Base-by-base conservation (phyloP, 2,888 invertebrate species). In the Craniophora ligustri region DNA sequence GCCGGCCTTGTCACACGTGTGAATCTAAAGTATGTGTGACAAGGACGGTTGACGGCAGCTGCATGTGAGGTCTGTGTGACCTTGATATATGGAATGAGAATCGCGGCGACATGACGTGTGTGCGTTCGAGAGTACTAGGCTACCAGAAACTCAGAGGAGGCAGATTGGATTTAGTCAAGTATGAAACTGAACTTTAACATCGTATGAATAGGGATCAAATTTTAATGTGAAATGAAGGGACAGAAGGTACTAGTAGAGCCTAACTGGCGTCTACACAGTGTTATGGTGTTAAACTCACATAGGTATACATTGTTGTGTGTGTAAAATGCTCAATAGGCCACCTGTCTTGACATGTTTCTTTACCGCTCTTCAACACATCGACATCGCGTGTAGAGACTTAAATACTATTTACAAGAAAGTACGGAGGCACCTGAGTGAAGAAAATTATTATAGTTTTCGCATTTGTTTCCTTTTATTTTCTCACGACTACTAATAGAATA, bases 11-110 rank as follows among this genome's bases (percentile, higher is more conserved):
- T 87, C 80, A 53, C 53, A 64, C 77, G 49, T 65, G 57, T 64
- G 35, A 65, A 58, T 57, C 64, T 57, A 53, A 26, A 36, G 45
- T 47, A 56, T 38, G 81, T 70, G 80, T 51, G 82, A 53, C 47
- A 86, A 76, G 76, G 88, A 80, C 85, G 85, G 57, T 53, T 67
- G 60, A 58, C 53, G 35, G 59, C 76, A 80, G 79, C 78, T 84
- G 82, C 81, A 84, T 86, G 85, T 84, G 81, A 80, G n/a, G 84
- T 78, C 78, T 81, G 80, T 76, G 77, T 85, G 89, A 87, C 90
- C 91, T 91, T 91, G 88, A 90, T 91, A 80, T 85, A 81, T 86
- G 85, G 85, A 85, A 85, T 82, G 82, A 84, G 82, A 86, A 81
- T 78, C 73, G 79, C 81, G 78, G 73, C 81, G 80, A 79, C 80